Evolutionary conservation across 1,140 invertebrate species (phyloP).

Genomic region (Bombus turneri): DNA sequence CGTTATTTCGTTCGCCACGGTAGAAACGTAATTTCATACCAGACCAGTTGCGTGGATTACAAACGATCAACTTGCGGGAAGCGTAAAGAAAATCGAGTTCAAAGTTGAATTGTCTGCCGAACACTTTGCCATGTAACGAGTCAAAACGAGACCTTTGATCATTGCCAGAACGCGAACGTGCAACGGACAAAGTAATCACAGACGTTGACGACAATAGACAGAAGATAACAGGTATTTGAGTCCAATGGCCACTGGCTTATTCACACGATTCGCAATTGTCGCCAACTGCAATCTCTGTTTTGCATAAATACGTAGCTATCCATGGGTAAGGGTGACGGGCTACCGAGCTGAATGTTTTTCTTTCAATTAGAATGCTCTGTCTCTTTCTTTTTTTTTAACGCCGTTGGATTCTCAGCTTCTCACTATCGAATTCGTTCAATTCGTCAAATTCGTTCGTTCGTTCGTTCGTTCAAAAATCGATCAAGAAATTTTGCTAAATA

Average conservation of each 20-base stretch:
- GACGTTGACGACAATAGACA: slow-evolving; percentile 50
- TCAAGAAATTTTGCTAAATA: no score
- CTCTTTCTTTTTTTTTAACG: background rate
- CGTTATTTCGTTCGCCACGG: no score
- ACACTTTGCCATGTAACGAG: background rate
- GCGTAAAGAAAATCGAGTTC: background rate
- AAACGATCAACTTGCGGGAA: background rate
- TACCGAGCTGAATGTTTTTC: slow-evolving; percentile 30
- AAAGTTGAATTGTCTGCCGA: background rate
- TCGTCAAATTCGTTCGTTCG: no score
- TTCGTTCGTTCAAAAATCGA: no score
- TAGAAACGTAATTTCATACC: background rate
- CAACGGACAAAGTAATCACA: background rate
- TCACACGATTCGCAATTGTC: slow-evolving; percentile 50
- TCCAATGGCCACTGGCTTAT: slow-evolving; percentile 45
- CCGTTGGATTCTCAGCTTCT: background rate
- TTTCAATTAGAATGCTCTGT: background rate
- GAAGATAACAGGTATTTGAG: slow-evolving; percentile 42
- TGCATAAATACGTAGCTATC: slow-evolving; percentile 49
- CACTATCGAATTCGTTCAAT: background rate
- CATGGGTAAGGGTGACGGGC: slow-evolving; percentile 26
- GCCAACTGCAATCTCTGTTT: slow-evolving; percentile 40
- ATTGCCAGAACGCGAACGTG: background rate
- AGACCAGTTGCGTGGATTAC: no score
- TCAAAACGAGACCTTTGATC: slow-evolving; percentile 6